These are phyloP conservation scores for Erinaceus europaeus DNA, from an alignment of 2,113 vertebrate species.

Conservation along the genomic window DNA sequence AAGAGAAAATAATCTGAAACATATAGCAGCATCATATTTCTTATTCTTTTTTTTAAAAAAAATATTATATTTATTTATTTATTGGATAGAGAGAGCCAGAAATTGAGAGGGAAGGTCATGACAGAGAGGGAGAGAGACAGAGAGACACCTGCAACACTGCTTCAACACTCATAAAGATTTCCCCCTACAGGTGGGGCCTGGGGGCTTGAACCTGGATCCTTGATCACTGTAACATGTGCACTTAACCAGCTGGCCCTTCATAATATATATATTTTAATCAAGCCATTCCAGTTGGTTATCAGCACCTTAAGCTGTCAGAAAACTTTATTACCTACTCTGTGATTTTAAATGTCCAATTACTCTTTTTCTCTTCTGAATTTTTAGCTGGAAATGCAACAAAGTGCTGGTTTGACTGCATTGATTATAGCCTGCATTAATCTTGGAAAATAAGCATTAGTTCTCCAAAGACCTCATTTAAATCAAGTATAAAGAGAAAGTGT, in stretches of 20 bases:
- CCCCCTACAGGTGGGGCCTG: too few relatives aligned
- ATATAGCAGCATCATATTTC: not conserved
- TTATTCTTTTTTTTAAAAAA: too few relatives aligned
- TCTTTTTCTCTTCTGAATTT: constrained; percentile 45
- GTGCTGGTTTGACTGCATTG: constrained; percentile 43
- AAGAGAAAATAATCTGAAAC: not conserved
- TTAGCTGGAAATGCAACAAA: constrained; percentile 40
- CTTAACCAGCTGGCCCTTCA: too few relatives aligned
- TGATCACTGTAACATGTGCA: too few relatives aligned
- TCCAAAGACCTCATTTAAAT: constrained; percentile 59
- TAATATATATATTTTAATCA: too few relatives aligned
- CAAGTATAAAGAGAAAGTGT: constrained; percentile 58
- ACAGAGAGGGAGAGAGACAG: too few relatives aligned
- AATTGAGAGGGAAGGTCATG: too few relatives aligned
- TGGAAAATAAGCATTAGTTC: constrained; percentile 57
- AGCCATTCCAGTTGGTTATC: constrained; percentile 27
- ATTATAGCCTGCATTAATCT: constrained; percentile 37
- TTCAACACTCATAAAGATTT: too few relatives aligned
- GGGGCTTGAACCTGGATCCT: too few relatives aligned
- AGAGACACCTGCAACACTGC: too few relatives aligned
- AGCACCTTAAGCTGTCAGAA: constrained; percentile 29
- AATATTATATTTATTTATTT: too few relatives aligned
- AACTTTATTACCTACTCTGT: constrained; percentile 3
- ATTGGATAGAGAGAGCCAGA: too few relatives aligned
- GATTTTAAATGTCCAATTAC: constrained; percentile 39